Conservation (phyloP, 1,140 invertebrate species). For the Dreissena polymorpha region DNA sequence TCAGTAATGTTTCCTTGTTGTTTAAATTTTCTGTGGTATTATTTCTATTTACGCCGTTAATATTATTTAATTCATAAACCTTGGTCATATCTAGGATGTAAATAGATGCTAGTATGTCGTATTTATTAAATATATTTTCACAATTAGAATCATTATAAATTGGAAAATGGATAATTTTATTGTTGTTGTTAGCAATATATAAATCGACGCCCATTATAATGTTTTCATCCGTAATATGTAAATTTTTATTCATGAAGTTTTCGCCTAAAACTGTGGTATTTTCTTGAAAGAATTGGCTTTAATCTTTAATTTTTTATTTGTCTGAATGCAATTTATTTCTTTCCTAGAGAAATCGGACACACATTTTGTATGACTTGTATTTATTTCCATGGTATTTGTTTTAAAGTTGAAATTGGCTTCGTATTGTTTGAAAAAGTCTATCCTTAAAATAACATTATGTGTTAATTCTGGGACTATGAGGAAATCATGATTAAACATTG, state of each 20-base stretch:
- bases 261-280: neutral
- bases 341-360: neutral
- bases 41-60: no score
- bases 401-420: neutral
- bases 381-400: neutral
- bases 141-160: no score
- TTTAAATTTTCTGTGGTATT: no score
- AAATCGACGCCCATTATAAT: no score
- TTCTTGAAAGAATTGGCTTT: neutral
- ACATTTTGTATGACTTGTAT: neutral
- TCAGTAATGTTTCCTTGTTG: no score
- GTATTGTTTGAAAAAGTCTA: neutral
- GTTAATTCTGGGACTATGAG: neutral
- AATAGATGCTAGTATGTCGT: no score
- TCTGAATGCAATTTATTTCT: neutral
- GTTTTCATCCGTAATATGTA: no score
- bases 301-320: neutral
- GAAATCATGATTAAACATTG: neutral
- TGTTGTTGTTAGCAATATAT: no score
- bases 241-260: neutral
- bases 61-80: no score
- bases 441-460: neutral
- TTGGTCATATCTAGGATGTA: no score
- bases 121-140: no score
- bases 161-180: no score